These are phyloP conservation scores for Sweltsa coloradensis DNA, from an alignment of 1,140 invertebrate species.

Conservation along the genomic window DNA sequence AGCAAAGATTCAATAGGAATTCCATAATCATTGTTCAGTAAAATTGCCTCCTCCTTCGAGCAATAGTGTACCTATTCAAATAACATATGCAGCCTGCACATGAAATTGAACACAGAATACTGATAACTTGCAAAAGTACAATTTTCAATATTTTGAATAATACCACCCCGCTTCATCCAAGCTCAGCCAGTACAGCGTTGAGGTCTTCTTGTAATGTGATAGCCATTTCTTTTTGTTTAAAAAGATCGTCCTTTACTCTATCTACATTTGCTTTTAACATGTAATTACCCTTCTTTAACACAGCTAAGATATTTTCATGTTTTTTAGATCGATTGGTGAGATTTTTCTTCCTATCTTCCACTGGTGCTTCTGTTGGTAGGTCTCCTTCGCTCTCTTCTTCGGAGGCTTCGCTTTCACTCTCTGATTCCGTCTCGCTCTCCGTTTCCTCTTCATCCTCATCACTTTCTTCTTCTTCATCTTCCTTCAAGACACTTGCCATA, in stretches of 20 bases:
- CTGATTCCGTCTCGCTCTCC: slow-evolving; percentile 41
- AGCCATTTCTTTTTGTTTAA: slow-evolving; percentile 66
- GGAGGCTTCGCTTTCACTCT: slow-evolving; percentile 37
- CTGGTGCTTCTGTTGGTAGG: slow-evolving; percentile 42
- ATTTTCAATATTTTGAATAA: background rate
- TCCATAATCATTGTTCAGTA: no score
- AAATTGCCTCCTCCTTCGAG: no score
- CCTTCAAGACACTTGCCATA: slow-evolving; percentile 73
- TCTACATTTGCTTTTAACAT: slow-evolving; percentile 75
- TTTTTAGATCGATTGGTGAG: slow-evolving; percentile 43
- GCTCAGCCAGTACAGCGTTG: slow-evolving; percentile 63
- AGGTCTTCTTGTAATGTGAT: slow-evolving; percentile 63
- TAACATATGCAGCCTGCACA: no score
- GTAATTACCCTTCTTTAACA: slow-evolving; percentile 75
- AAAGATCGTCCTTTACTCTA: slow-evolving; percentile 68
- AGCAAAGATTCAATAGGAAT: no score
- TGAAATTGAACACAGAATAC: no score
- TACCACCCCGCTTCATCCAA: slow-evolving; percentile 38
- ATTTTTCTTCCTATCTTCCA: slow-evolving; percentile 50
- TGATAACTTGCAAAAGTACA: no score
- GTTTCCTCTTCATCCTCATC: slow-evolving; percentile 39
- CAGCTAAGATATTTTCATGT: slow-evolving; percentile 60
- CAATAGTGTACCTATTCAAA: no score
- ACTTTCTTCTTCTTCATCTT: slow-evolving; percentile 56
- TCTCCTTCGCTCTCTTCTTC: slow-evolving; percentile 50